Percentiles rank a stretch among this genome's conserved stretches.
Evolutionary conservation across 2,888 invertebrate genomes (phyloP).

Genomic region (Augochlorella aurata): DNA sequence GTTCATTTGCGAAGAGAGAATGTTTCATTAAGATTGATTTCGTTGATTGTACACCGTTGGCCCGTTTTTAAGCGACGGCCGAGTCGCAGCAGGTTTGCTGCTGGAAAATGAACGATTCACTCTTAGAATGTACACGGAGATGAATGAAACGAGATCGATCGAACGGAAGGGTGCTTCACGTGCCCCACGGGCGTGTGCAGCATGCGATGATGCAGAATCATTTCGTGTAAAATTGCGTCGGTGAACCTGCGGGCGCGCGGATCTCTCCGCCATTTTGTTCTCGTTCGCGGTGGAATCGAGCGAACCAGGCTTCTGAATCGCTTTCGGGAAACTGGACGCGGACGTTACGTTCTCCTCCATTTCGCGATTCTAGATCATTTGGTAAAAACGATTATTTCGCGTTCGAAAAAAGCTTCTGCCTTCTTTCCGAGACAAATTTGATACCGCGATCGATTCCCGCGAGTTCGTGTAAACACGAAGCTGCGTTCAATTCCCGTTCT

Average conservation of each 20-base stretch:
- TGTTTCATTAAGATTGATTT: too few relatives aligned
- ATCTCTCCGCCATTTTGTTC: neutral
- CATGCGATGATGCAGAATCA: slow-evolving; percentile 46
- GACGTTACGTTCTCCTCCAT: neutral
- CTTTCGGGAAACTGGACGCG: too few relatives aligned
- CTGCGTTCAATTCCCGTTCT: neutral
- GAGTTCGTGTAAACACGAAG: neutral
- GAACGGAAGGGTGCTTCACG: slow-evolving; percentile 39
- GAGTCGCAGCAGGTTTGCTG: slow-evolving; percentile 38
- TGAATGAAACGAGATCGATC: slow-evolving; percentile 49
- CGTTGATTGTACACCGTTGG: slow-evolving; percentile 16
- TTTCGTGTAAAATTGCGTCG: slow-evolving; percentile 37
- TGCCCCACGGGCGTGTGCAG: slow-evolving; percentile 43
- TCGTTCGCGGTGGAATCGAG: neutral
- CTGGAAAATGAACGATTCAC: slow-evolving; percentile 56
- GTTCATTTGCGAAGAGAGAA: neutral
- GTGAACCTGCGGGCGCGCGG: slow-evolving; percentile 16
- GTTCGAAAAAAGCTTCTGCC: too few relatives aligned
- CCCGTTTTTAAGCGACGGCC: slow-evolving; percentile 23
- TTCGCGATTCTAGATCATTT: too few relatives aligned
- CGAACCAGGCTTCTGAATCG: neutral
- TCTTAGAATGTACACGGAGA: slow-evolving; percentile 42
- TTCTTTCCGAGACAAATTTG: neutral
- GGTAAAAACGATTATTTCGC: too few relatives aligned
- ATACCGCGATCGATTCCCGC: neutral